A percentile compares a stretch with the other conserved stretches of the same genome.
Conservation (phyloP, 2,888 invertebrate species). For the Cistogaster globosa region DNA sequence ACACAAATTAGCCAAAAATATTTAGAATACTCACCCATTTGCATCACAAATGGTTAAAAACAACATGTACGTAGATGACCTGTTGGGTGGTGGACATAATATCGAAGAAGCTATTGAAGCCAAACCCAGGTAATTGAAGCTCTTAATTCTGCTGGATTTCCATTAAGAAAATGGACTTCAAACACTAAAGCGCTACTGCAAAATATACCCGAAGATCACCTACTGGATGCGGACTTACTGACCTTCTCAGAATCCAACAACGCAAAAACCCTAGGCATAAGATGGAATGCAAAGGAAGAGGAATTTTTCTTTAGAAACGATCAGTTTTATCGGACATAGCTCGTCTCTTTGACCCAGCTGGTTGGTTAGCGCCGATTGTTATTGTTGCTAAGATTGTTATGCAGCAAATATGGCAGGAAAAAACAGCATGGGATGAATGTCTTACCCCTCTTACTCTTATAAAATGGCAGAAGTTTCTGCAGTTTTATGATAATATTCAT, state of each 20-base stretch:
- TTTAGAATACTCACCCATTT: not conserved
- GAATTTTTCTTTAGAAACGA: conserved; percentile 19
- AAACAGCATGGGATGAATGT: conserved; percentile 25
- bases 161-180: conserved; percentile 11
- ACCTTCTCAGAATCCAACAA: conserved; percentile 3
- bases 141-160: conserved; percentile 12
- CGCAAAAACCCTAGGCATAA: not conserved
- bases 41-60: not conserved
- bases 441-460: conserved; percentile 10
- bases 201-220: conserved; percentile 7
- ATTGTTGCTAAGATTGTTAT: conserved; percentile 17
- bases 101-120: conserved; percentile 1
- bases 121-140: not conserved
- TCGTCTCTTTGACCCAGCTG: conserved; percentile 12
- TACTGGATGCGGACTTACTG: not conserved
- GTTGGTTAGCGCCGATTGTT: conserved; percentile 3
- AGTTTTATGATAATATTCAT: conserved; percentile 17
- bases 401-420: conserved; percentile 24
- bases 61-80: conserved; percentile 21
- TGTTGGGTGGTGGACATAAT: not conserved
- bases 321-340: conserved; percentile 10
- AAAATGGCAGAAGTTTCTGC: conserved; percentile 10
- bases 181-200: not conserved
- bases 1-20: not conserved
- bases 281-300: conserved; percentile 16